These are phyloP conservation scores for Planiliza haematocheilus DNA, from an alignment of 2,113 vertebrate genomes.

Conservation along the genomic window DNA sequence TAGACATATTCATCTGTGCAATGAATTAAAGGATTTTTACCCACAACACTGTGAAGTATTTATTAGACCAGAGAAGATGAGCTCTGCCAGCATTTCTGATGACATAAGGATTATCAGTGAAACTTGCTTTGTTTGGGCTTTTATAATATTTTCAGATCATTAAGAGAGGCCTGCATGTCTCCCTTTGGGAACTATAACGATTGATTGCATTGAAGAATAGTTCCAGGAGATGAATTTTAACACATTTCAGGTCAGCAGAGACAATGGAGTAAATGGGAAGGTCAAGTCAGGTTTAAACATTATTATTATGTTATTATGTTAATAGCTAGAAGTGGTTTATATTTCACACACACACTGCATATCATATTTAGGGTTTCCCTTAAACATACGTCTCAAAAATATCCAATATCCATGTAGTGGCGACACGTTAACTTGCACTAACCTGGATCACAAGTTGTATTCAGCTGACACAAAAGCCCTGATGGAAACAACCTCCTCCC, in stretches of 20 bases:
- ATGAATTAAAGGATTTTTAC: slow-evolving; percentile 12
- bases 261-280: not conserved
- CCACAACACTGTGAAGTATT: slow-evolving; percentile 6
- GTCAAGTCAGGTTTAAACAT: too few species aligned
- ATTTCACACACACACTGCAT: not conserved
- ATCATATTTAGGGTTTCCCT: not conserved
- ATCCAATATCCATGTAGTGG: slow-evolving; percentile 7
- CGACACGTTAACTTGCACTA: not conserved
- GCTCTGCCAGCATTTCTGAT: slow-evolving; percentile 7
- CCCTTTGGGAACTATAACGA: slow-evolving; percentile 33
- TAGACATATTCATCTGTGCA: slow-evolving; percentile 13
- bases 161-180: not conserved
- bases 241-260: slow-evolving; percentile 1
- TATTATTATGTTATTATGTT: too few species aligned
- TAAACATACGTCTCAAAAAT: not conserved
- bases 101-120: slow-evolving; percentile 18
- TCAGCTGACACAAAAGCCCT: slow-evolving; percentile 54
- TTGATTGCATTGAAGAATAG: slow-evolving; percentile 8
- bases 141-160: slow-evolving; percentile 18
- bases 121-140: slow-evolving; percentile 19
- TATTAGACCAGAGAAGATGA: slow-evolving; percentile 1
- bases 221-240: slow-evolving; percentile 22
- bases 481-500: slow-evolving; percentile 37
- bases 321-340: not conserved
- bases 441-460: slow-evolving; percentile 25